Base-by-base conservation (phyloP, 2,888 invertebrate genomes). In the Drosophila putrida region DNA sequence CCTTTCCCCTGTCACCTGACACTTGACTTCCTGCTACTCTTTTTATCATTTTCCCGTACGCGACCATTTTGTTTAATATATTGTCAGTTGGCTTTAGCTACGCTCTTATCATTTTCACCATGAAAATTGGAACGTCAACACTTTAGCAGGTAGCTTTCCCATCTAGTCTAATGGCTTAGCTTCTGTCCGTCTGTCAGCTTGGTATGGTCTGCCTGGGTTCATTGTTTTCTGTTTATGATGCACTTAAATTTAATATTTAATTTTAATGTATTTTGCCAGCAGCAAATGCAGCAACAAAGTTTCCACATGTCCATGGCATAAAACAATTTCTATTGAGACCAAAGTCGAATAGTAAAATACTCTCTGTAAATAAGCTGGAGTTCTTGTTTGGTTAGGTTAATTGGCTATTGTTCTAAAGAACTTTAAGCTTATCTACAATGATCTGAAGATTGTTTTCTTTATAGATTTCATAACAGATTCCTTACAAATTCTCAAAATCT, bases 201-300 rank as follows among this genome's bases (percentile, higher is more conserved):
- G 39, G 28, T 15, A 43, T 28, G 47, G 63, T 15, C 25, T 36
- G 41, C 6, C 11, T 25, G 71, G 62, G 47, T 80, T 80, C 72
- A 76, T 87, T 84, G 82, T 84, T 71, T 60, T 68, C 54, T 74
- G 73, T 88, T 90, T 89, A 82, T 80, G 80, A 74, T 82, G 82
- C 80, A 81, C 82, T 90, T 80, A 88, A 90, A 80, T 88, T 89
- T 86, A 90, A 90, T 90, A 90, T 90, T 90, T 90, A 90, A 90
- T 90, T 90, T 90, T 84, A 80, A 90, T 90, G 79, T 71, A 31
- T 71, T 64, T 81, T 54, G 63, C 25, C 71, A 75, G 61, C 47
- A 58, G 27, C 35, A 55, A 66, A 47, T 53, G 59, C 69, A 62
- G 33, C 58, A 53, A 10, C 35, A 60, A 51, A 33, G 36, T 47